phyloP scores from a whole-genome alignment of 2,113 vertebrate genomes.

The Labeo rohita region DNA sequence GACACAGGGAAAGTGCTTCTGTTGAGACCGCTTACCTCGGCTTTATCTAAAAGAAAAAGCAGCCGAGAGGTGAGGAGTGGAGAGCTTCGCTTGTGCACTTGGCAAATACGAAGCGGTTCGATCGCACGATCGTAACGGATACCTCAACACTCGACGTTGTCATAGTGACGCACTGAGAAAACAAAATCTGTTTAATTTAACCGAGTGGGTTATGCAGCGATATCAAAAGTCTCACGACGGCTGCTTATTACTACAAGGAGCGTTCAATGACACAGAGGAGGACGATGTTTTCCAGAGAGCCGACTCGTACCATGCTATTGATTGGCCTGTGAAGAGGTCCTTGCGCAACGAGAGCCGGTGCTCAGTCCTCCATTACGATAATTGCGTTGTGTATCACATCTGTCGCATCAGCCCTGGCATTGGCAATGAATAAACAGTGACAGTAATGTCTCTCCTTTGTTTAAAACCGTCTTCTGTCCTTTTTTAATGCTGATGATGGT shows the following conservation, averaged over 20 bases:
- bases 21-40: constrained; percentile 44
- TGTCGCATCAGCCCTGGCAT: constrained; percentile 64
- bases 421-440: constrained; percentile 69
- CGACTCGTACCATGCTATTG: constrained; percentile 69
- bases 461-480: constrained; percentile 37
- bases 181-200: constrained; percentile 63
- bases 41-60: constrained; percentile 42
- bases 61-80: neutral
- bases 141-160: constrained; percentile 5
- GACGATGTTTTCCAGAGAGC: constrained; percentile 70
- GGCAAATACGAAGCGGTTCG: neutral
- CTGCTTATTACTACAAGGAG: constrained; percentile 77
- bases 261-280: constrained; percentile 67
- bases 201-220: constrained; percentile 36
- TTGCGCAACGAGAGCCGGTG: constrained; percentile 74
- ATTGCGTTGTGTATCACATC: constrained; percentile 70
- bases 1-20: constrained; percentile 32
- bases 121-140: neutral
- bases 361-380: constrained; percentile 76
- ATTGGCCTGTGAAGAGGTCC: constrained; percentile 76
- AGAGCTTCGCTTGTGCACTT: neutral
- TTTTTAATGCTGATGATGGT: constrained; percentile 39
- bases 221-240: constrained; percentile 69
- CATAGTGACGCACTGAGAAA: constrained; percentile 39
- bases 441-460: constrained; percentile 72